phyloP scores from a whole-genome alignment of 2,888 invertebrate genomes.

The Pachydiplax longipennis region DNA sequence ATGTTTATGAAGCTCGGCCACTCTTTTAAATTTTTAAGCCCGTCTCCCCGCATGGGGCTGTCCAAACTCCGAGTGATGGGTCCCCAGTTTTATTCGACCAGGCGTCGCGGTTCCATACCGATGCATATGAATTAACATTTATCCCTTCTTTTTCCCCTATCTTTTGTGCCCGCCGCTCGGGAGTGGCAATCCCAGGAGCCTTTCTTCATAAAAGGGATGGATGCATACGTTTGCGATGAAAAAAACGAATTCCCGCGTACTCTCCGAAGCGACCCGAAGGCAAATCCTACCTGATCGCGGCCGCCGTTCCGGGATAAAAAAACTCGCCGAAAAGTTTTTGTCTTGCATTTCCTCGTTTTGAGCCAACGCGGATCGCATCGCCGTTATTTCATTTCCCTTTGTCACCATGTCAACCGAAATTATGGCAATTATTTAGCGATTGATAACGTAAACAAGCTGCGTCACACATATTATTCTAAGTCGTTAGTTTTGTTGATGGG shows the following conservation, averaged over 20 bases:
- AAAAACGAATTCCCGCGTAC: background rate
- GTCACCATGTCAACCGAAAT: too few relatives aligned
- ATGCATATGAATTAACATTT: slow-evolving; percentile 19
- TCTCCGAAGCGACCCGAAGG: background rate
- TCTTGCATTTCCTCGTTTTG: background rate
- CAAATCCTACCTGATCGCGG: background rate
- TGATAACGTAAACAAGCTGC: too few relatives aligned
- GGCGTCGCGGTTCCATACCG: slow-evolving; percentile 9
- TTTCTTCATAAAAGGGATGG: background rate
- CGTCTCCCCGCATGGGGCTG: background rate
- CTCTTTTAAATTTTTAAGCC: background rate
- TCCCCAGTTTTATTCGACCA: background rate
- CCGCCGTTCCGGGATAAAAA: background rate
- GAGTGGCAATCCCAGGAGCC: background rate
- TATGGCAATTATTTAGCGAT: too few relatives aligned
- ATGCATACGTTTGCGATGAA: background rate
- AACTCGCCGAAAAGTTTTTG: background rate
- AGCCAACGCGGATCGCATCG: too few relatives aligned
- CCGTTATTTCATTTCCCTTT: too few relatives aligned
- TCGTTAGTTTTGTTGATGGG: too few relatives aligned
- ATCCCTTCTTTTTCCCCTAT: background rate
- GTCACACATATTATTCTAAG: too few relatives aligned
- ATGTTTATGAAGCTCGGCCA: background rate
- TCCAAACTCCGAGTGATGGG: background rate
- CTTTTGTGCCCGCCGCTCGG: background rate